Percentiles rank a stretch among this genome's conserved stretches.
Conservation (phyloP, 92 coral and sea anemone genomes). For the Porites rus region DNA sequence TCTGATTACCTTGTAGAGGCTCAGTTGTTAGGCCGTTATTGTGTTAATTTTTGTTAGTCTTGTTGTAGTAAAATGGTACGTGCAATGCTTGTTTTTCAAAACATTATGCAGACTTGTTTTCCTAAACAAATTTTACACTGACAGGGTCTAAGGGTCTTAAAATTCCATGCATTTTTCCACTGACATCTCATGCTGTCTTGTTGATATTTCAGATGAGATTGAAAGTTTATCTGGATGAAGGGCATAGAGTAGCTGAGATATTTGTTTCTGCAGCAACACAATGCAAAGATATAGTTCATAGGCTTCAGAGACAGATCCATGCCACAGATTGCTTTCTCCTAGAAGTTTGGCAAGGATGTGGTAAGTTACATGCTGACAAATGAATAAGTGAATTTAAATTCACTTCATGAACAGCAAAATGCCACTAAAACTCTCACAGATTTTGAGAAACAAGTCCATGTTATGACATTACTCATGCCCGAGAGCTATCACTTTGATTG, state of each 20-base stretch:
- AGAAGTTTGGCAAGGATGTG: slow-evolving; percentile 99
- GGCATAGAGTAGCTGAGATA: slow-evolving; percentile 76
- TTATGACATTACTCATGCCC: too few species aligned
- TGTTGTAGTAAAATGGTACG: not conserved
- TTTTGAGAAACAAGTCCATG: too few species aligned
- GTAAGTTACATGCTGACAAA: slow-evolving; percentile 60
- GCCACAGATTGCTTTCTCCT: slow-evolving; percentile 83
- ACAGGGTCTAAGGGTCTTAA: slow-evolving; percentile 6
- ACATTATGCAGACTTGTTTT: not conserved
- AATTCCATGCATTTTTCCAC: slow-evolving; percentile 18
- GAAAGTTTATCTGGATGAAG: slow-evolving; percentile 77
- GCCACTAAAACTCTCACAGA: not conserved
- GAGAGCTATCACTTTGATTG: too few species aligned
- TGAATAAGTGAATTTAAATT: not conserved
- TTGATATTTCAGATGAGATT: slow-evolving; percentile 70
- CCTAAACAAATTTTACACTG: not conserved
- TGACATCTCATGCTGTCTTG: slow-evolving; percentile 2
- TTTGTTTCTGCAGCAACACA: slow-evolving; percentile 81
- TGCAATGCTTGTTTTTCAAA: not conserved
- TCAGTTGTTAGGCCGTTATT: not conserved
- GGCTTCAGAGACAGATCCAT: slow-evolving; percentile 83
- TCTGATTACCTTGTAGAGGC: not conserved
- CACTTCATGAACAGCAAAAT: not conserved
- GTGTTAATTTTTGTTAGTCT: not conserved
- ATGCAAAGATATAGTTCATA: slow-evolving; percentile 80